Percentiles rank a stretch among this genome's conserved stretches.
Conservation (phyloP, 2,797 vertebrate species). For the Oophaga sylvatica region DNA sequence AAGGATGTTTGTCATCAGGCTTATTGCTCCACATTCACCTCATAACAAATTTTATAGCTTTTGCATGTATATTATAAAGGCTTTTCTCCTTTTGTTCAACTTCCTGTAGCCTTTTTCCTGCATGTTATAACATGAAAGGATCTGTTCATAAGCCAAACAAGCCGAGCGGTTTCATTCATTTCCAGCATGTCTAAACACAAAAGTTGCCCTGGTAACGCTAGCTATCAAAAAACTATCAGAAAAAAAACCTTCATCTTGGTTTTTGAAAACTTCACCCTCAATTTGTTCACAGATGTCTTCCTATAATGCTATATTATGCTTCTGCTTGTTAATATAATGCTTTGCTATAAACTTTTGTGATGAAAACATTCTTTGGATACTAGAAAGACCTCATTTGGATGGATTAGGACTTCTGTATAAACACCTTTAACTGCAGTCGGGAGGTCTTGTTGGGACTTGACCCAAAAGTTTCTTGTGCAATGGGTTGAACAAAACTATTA, state of each 20-base stretch:
- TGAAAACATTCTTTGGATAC: conserved; percentile 25
- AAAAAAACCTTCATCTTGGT: background rate
- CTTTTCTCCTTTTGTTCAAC: conserved; percentile 34
- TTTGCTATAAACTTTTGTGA: background rate
- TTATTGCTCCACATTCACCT: conserved; percentile 4
- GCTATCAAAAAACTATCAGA: background rate
- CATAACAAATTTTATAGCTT: conserved; percentile 31
- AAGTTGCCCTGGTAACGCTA: conserved; percentile 46
- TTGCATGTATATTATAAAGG: conserved; percentile 37
- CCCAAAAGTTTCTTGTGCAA: background rate
- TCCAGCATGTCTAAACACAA: conserved; percentile 46
- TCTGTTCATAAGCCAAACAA: conserved; percentile 41
- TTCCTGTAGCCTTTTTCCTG: conserved; percentile 52
- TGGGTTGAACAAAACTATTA: background rate
- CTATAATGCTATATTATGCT: background rate
- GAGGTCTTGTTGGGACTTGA: conserved; percentile 25
- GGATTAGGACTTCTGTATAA: conserved; percentile 33
- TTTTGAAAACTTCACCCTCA: conserved; percentile 9
- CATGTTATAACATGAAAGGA: conserved; percentile 54
- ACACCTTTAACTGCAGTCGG: background rate
- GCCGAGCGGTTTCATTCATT: conserved; percentile 43
- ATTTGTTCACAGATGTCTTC: background rate
- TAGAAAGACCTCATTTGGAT: conserved; percentile 5
- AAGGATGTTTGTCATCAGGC: background rate
- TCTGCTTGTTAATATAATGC: conserved; percentile 1